phyloP scores from a whole-genome alignment of 2,888 invertebrate genomes.

The Scelioninae gen. 2 region DNA sequence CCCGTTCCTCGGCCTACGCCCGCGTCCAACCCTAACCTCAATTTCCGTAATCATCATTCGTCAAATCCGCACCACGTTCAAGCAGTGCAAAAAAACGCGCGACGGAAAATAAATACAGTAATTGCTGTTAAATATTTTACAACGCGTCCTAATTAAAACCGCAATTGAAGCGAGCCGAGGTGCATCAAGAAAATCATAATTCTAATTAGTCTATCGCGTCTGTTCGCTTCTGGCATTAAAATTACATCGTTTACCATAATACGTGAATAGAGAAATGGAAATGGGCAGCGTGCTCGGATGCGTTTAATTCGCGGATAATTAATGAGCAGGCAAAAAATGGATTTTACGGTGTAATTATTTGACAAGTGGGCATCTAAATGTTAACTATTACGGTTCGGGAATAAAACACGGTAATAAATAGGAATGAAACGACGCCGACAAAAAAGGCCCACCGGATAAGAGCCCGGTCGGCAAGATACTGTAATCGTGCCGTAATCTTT shows the following conservation, averaged over 20 bases:
- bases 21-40: too few species aligned
- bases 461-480: slow-evolving; percentile 27
- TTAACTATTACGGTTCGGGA: slow-evolving; percentile 22
- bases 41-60: too few species aligned
- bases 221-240: too few species aligned
- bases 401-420: slow-evolving; percentile 42
- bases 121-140: too few species aligned
- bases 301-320: neutral
- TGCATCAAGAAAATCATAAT: neutral
- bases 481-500: slow-evolving; percentile 52
- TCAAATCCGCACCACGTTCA: neutral
- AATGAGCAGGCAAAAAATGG: slow-evolving; percentile 12
- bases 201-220: too few species aligned
- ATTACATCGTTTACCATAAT: neutral
- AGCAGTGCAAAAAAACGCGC: too few species aligned
- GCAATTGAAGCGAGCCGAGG: neutral
- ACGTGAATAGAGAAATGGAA: neutral
- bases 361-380: slow-evolving; percentile 37
- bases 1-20: too few species aligned
- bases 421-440: slow-evolving; percentile 35
- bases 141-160: neutral
- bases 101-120: too few species aligned
- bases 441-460: slow-evolving; percentile 42
- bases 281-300: too few species aligned
- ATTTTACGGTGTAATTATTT: slow-evolving; percentile 21